Base-by-base conservation (phyloP, 1,140 invertebrate species). In the Musca domestica region DNA sequence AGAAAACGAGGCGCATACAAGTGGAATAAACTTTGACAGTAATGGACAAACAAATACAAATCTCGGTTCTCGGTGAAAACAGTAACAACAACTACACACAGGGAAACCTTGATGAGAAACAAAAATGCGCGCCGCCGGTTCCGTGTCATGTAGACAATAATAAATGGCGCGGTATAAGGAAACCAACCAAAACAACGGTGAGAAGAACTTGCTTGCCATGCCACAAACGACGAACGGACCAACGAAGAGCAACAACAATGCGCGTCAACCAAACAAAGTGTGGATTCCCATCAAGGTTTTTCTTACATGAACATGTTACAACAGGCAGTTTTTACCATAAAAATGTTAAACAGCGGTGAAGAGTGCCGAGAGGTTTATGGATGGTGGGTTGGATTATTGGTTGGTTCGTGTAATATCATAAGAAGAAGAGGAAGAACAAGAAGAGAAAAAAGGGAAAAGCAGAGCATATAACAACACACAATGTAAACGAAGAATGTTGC, bases 251-350 rank as follows among this genome's bases (percentile, higher is more conserved):
- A 51, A 51, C 17, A 51, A 51, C 20, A 51, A 51, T 12, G 20
- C 4, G 9, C 4, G 34, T 41, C 12, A 30, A 30, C 27, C 9
- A 30, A 30, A 30, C 27, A 30, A 30, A 30, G 34, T 41, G 10
- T 41, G 34, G 27, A 41, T 41, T 41, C 5, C 34, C 10, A 41
- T 41, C 56, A 61, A 61, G 56, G 56, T 30, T 61, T 27, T 61
- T n/a, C 56, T 61, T 61, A 61, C 56, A 61, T 61, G 56, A 34
- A 34, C 56, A 61, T 61, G 27, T 61, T 61, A 61, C 30, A 41
- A 34, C 56, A 41, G 7, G 30, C n/a, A 10, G 10, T 9, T 41
- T 41, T 41, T 9, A 5, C 34, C 34, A 41, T 41, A 41, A 61
- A 54, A 54, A 61, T 27, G 54, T 25, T 27, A 61, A 61, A 58